Evolutionary conservation across 2,113 vertebrate species (phyloP).

Genomic region (Brachirus orientalis): DNA sequence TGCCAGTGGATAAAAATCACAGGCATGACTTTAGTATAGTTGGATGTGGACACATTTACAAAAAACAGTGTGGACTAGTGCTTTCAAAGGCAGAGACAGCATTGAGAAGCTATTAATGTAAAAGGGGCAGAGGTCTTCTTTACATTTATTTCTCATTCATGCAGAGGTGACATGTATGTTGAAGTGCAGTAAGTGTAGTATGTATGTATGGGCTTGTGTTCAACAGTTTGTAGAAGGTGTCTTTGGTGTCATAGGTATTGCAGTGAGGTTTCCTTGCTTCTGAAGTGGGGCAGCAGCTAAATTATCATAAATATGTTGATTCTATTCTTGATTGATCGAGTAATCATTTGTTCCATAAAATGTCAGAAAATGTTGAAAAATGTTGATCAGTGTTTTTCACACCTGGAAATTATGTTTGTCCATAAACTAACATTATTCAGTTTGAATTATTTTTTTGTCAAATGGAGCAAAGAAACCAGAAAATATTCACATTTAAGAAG

Average conservation of each 20-base stretch:
- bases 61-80: conserved; percentile 7
- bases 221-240: conserved; percentile 43
- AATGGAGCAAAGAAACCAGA: too few species aligned
- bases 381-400: too few species aligned
- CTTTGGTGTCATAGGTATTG: conserved; percentile 40
- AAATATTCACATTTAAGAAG: too few species aligned
- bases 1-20: conserved; percentile 46
- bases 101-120: conserved; percentile 30
- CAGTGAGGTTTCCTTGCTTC: conserved; percentile 16
- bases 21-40: conserved; percentile 36
- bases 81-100: conserved; percentile 10
- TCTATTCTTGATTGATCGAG: too few species aligned
- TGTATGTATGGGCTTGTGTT: conserved; percentile 14
- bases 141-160: conserved; percentile 4
- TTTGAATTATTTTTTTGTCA: too few species aligned
- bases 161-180: conserved; percentile 39
- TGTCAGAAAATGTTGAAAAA: too few species aligned
- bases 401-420: too few species aligned
- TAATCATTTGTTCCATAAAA: too few species aligned
- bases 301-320: too few species aligned
- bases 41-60: too few species aligned
- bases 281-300: too few species aligned
- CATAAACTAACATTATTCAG: too few species aligned
- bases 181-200: conserved; percentile 27
- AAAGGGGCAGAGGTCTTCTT: conserved; percentile 11